Evolutionary conservation across 1,140 invertebrate species (phyloP), one percentile per base, ranked within the genome.

Genomic region (Drosophila pruinosa): DNA sequence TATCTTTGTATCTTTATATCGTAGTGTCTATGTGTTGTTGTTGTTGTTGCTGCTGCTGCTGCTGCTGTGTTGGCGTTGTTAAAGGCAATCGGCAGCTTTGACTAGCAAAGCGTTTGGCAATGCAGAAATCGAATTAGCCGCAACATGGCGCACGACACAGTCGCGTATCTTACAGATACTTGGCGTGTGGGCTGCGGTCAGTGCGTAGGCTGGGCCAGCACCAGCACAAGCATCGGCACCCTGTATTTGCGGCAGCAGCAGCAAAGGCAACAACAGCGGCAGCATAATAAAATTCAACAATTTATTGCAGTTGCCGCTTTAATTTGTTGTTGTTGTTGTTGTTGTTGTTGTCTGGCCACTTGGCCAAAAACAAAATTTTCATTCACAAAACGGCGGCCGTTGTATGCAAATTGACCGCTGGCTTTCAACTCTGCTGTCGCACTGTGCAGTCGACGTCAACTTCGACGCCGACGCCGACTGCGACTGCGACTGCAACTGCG

Each of bases 251-350:
- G 22, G 52, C 22, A 22, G 17, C 59, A 41, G 19, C 53, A 57
- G 19, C 52, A 12, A 8, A 65, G 56, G 77, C 82, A 45, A 56
- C 68, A 68, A 67, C 76, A 50, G 77, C 82, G 53, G 61, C 64
- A 69, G 74, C 76, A 82, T 81, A 88, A 88, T 88, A 88, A 88
- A 88, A 88, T 82, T 88, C 74, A 88, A 88, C 82, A 88, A 88
- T 88, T 88, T 88, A 88, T 88, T 88, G 82, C 83, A 82, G 86
- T 88, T 75, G 71, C 72, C 72, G 82, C 71, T 72, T 88, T 82
- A 88, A 88, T 88, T 88, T 86, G 82, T 78, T 86, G 56, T 38
- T 62, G 38, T 10, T 61, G 24, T 75, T 86, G 81, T 78, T 80
- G 76, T 76, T 75, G 72, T 78, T 77, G 57, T 39, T 50, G 39